Conservation (phyloP, 1,140 invertebrate genomes). For the Sarcophaga bullata region DNA sequence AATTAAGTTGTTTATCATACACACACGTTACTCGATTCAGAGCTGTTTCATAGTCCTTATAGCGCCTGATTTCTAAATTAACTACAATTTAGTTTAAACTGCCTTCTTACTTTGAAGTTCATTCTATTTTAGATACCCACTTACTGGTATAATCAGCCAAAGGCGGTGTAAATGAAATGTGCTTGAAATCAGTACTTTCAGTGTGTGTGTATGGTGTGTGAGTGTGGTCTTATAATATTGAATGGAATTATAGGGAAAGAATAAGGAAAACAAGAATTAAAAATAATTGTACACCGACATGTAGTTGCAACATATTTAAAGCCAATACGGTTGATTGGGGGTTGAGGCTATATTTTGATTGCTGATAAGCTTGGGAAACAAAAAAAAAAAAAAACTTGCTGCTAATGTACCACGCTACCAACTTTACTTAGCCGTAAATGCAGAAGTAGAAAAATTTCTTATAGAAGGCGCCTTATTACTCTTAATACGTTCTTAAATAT, state of each 20-base stretch:
- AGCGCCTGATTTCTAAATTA: too few species aligned
- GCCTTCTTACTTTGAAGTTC: too few species aligned
- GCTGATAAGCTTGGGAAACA: background rate
- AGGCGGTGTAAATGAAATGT: slow-evolving; percentile 15
- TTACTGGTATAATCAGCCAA: too few species aligned
- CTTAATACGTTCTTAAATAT: background rate
- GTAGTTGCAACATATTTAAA: slow-evolving; percentile 26
- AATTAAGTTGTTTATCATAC: too few species aligned
- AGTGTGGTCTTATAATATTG: slow-evolving; percentile 13
- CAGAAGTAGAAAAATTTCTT: background rate
- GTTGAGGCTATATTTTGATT: slow-evolving; percentile 30
- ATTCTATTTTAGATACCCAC: too few species aligned
- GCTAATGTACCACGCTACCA: background rate
- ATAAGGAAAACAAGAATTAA: background rate
- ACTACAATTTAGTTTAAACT: too few species aligned
- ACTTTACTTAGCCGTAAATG: too few species aligned
- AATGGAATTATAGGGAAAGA: background rate
- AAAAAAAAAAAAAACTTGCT: background rate
- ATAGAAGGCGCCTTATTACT: slow-evolving; percentile 23
- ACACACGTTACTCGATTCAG: too few species aligned
- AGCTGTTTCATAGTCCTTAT: too few species aligned
- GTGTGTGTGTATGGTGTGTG: too few species aligned
- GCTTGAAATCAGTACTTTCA: background rate
- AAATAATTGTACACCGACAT: background rate
- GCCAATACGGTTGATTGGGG: slow-evolving; percentile 32